Conservation (phyloP, 2,888 invertebrate species). For the Andrena bicolor region DNA sequence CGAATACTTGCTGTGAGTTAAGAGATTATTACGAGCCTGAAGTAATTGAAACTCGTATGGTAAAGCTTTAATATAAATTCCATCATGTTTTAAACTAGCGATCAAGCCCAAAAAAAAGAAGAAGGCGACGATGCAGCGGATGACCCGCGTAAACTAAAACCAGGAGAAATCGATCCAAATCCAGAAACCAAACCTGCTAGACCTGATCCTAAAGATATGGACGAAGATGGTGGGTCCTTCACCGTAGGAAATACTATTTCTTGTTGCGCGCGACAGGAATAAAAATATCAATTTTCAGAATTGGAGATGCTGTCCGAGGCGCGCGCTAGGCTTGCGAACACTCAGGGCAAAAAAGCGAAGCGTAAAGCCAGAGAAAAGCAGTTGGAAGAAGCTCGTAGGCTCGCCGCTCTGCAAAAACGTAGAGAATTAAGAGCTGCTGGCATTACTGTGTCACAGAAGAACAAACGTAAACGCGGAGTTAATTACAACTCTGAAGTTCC, state of each 20-base stretch:
- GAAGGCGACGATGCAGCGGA: slow-evolving; percentile 96
- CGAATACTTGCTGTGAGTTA: slow-evolving; percentile 95
- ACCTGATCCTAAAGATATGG: slow-evolving; percentile 99
- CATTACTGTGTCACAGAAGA: slow-evolving; percentile 90
- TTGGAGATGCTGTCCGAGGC: slow-evolving; percentile 99
- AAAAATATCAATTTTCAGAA: slow-evolving; percentile 86
- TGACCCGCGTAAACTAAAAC: slow-evolving; percentile 98
- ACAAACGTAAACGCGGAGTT: slow-evolving; percentile 95
- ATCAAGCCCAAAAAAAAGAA: slow-evolving; percentile 98
- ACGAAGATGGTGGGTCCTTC: slow-evolving; percentile 95
- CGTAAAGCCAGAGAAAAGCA: slow-evolving; percentile 99
- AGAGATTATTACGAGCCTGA: not conserved
- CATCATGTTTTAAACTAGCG: slow-evolving; percentile 86
- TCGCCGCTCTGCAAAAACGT: slow-evolving; percentile 99
- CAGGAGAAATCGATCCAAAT: slow-evolving; percentile 99
- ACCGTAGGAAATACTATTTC: slow-evolving; percentile 10
- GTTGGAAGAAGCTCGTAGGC: slow-evolving; percentile 97
- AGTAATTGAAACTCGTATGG: not conserved
- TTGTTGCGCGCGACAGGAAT: slow-evolving; percentile 7
- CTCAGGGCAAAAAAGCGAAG: slow-evolving; percentile 97
- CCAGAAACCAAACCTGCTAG: slow-evolving; percentile 99
- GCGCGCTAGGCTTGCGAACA: slow-evolving; percentile 98
- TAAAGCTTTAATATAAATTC: not conserved
- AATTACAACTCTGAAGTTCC: slow-evolving; percentile 99
- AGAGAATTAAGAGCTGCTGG: slow-evolving; percentile 98